Conservation (phyloP, 2,113 vertebrate species). For the Xiphorhynchus elegans region DNA sequence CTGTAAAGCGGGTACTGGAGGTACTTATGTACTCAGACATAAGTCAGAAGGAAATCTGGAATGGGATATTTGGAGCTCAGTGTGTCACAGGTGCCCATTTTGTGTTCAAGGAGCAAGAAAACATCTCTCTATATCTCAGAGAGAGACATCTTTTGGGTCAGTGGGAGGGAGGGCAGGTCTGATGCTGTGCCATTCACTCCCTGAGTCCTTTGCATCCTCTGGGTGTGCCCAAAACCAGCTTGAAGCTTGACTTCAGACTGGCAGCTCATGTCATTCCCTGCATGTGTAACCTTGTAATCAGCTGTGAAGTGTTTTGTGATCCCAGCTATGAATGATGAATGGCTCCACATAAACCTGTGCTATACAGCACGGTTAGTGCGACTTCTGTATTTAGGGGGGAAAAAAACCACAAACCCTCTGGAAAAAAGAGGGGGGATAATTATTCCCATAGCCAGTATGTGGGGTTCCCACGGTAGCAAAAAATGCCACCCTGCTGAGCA, state of each 20-base stretch:
- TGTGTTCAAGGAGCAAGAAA: background rate
- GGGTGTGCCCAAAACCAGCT: background rate
- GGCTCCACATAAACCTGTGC: background rate
- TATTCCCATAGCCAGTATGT: background rate
- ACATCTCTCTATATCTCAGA: background rate
- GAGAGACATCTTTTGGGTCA: accelerated
- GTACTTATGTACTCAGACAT: no score
- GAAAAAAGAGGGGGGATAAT: background rate
- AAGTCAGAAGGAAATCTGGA: background rate
- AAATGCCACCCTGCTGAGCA: background rate
- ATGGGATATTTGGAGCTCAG: background rate
- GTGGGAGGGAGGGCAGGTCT: background rate
- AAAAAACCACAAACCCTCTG: no score
- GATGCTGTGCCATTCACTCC: background rate
- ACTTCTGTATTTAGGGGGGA: background rate
- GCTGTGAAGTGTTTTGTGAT: conserved; percentile 57
- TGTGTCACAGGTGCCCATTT: background rate
- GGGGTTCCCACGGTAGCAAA: background rate
- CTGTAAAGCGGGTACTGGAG: background rate
- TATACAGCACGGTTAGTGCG: background rate
- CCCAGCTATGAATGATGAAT: conserved; percentile 57
- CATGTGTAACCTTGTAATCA: conserved; percentile 43
- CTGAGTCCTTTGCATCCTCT: background rate
- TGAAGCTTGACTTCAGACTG: background rate
- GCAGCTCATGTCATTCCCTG: conserved; percentile 34